Evolutionary conservation across 2,797 vertebrate species (phyloP).

Genomic region (Streptopelia turtur): DNA sequence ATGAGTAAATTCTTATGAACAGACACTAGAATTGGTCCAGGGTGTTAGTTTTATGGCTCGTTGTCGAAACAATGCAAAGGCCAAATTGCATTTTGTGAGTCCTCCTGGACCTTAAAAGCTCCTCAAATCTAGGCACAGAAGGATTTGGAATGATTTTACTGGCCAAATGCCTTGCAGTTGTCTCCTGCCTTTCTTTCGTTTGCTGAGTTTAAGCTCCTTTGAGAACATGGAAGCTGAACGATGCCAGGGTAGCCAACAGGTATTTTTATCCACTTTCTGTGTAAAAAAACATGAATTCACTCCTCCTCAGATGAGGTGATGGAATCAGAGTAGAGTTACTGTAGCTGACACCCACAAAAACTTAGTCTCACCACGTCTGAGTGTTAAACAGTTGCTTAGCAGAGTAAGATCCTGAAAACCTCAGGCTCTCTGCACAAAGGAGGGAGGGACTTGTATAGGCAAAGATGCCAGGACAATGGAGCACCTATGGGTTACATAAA

Average conservation of each 20-base stretch:
- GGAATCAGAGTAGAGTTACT: not conserved
- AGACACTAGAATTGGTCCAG: conserved; percentile 2
- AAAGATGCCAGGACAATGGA: not conserved
- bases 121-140: not conserved
- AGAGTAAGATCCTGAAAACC: not conserved
- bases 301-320: not conserved
- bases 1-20: conserved; percentile 3
- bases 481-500: not conserved
- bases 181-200: not conserved
- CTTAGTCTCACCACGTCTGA: not conserved
- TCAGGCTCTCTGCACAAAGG: not conserved
- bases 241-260: not conserved
- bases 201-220: not conserved
- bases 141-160: conserved; percentile 30
- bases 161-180: conserved; percentile 9
- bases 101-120: conserved; percentile 26
- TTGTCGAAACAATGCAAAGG: conserved; percentile 28
- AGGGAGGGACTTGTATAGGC: not conserved
- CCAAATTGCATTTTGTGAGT: conserved; percentile 30
- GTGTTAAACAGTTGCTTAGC: not conserved
- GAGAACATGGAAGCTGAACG: not conserved
- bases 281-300: not conserved
- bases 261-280: not conserved
- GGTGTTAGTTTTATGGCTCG: conserved; percentile 35
- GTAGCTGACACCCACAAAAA: not conserved